A percentile compares a stretch with the other conserved stretches of the same genome.
Conservation (phyloP, 2,113 vertebrate genomes). For the Anarrhichthys ocellatus region DNA sequence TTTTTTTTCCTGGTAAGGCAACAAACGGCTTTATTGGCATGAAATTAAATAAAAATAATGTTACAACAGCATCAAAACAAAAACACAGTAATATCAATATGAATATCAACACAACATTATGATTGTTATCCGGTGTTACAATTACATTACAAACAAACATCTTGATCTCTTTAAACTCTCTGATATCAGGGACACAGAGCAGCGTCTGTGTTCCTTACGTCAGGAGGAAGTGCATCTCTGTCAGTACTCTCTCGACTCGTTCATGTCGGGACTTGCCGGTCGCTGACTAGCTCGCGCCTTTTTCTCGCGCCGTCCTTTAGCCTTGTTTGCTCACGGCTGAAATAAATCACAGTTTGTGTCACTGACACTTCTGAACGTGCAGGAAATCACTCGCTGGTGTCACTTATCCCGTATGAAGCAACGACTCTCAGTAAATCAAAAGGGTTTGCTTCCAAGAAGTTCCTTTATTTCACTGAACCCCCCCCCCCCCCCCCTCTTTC, state of each 20-base stretch:
- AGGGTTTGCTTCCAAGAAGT: not conserved
- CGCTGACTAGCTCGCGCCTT: slow-evolving; percentile 14
- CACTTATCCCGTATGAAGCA: not conserved
- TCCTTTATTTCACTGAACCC: not conserved
- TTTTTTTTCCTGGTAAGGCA: too few species aligned
- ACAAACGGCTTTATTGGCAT: too few species aligned
- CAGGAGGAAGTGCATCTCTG: not conserved
- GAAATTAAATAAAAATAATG: too few species aligned
- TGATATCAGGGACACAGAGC: too few species aligned
- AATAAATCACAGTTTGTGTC: slow-evolving; percentile 1
- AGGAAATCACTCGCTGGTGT: not conserved
- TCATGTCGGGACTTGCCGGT: slow-evolving; percentile 67
- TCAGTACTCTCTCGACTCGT: not conserved
- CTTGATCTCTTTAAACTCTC: too few species aligned
- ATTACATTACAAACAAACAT: too few species aligned
- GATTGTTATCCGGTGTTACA: too few species aligned
- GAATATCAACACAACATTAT: too few species aligned
- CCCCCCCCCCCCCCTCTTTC: too few species aligned
- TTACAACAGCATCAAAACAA: too few species aligned
- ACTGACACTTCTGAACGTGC: not conserved
- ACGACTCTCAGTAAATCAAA: slow-evolving; percentile 24
- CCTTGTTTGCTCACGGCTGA: slow-evolving; percentile 5
- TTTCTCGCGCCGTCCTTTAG: slow-evolving; percentile 27
- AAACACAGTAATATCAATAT: too few species aligned
- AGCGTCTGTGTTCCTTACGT: too few species aligned